These are phyloP conservation scores for Urocynchramus pylzowi DNA, from an alignment of 2,113 vertebrate genomes.

Conservation along the genomic window DNA sequence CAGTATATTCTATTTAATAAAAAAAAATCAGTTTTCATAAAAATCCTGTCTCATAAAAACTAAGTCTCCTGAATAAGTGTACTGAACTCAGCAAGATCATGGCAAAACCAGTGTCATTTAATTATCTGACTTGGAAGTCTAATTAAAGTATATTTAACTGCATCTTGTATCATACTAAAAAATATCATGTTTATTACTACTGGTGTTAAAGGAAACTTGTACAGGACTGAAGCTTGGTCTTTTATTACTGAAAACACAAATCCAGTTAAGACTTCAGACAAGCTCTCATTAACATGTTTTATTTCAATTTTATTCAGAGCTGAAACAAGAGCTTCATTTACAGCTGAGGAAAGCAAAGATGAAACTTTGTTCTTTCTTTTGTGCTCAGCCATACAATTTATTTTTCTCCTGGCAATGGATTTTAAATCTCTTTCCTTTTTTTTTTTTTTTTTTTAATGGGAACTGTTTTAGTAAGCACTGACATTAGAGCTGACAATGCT, in stretches of 20 bases:
- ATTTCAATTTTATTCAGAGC: conserved; percentile 33
- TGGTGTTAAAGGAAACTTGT: not conserved
- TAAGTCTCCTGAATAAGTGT: not conserved
- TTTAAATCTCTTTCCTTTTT: conserved; percentile 55
- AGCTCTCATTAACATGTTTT: conserved; percentile 26
- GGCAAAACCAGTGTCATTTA: not conserved
- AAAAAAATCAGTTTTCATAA: not conserved
- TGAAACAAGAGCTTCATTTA: conserved; percentile 54
- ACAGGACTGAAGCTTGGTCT: not conserved
- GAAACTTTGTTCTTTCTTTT: conserved; percentile 70
- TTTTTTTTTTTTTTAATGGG: conserved; percentile 59
- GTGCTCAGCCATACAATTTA: conserved; percentile 58
- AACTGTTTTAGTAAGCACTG: conserved; percentile 70
- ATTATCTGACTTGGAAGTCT: not conserved
- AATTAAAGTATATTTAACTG: not conserved
- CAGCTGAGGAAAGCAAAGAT: conserved; percentile 55
- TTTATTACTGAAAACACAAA: not conserved
- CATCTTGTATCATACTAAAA: not conserved
- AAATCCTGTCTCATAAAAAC: not conserved
- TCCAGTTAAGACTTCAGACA: not conserved
- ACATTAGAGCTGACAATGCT: conserved; percentile 65
- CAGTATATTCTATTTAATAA: not conserved
- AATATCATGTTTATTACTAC: not conserved
- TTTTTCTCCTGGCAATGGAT: conserved; percentile 74
- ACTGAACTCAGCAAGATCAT: not conserved